Conservation (phyloP, 2,113 vertebrate genomes). For the Bubo bubo region DNA sequence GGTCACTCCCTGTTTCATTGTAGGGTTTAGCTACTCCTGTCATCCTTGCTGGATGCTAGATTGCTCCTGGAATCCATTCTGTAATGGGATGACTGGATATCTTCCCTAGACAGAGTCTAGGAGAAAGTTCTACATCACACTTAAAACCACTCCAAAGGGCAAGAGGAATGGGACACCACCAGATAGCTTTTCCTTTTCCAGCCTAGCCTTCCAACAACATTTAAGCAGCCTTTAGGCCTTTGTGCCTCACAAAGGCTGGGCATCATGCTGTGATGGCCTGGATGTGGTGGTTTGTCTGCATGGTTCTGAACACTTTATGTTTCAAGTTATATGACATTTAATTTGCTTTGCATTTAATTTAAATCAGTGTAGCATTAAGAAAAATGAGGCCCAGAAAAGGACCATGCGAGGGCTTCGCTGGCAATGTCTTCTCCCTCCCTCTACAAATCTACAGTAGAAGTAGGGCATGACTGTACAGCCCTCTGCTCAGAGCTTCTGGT, state of each 20-base stretch:
- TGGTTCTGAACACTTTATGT: not conserved
- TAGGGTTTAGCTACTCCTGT: not conserved
- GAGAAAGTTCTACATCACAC: rapidly evolving
- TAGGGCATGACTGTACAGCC: not conserved
- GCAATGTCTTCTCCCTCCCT: not conserved
- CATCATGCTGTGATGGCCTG: not conserved
- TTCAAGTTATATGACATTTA: not conserved
- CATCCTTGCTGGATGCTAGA: rapidly evolving
- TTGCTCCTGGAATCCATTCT: not conserved
- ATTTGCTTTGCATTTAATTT: not conserved
- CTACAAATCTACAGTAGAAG: too few species aligned
- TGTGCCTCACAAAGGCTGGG: rapidly evolving
- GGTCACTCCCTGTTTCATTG: not conserved
- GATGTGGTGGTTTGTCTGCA: not conserved
- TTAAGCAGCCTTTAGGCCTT: not conserved
- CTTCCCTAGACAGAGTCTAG: too few species aligned
- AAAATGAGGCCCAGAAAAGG: not conserved
- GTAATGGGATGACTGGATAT: not conserved
- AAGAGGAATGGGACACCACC: not conserved
- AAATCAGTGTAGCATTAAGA: not conserved
- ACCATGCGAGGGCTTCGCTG: not conserved
- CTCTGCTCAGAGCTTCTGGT: not conserved
- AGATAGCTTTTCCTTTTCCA: not conserved
- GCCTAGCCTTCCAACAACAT: not conserved
- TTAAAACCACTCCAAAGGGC: not conserved